phyloP scores from a whole-genome alignment of 2,888 invertebrate species.

The Periphyllus acericola region DNA sequence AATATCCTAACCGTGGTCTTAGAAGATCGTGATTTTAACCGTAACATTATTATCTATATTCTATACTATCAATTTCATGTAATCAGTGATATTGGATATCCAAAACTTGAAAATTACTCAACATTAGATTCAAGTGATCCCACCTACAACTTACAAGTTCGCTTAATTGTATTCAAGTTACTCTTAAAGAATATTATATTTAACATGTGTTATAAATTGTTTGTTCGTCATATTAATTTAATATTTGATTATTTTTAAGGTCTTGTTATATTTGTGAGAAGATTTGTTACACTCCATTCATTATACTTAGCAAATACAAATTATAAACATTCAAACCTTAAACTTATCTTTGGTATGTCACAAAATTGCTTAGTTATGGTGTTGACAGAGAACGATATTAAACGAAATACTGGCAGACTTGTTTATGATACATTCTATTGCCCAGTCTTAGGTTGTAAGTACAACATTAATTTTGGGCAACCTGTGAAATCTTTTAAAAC shows the following conservation, averaged over 20 bases:
- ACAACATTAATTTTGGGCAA: constrained; percentile 10
- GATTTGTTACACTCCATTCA: too few species aligned
- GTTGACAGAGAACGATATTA: background rate
- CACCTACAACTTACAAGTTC: too few species aligned
- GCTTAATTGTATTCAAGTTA: too few species aligned
- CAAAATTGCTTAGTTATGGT: constrained; percentile 19
- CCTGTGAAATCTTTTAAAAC: constrained; percentile 27
- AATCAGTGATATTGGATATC: too few species aligned
- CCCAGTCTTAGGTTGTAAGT: constrained; percentile 37
- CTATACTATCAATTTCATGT: too few species aligned
- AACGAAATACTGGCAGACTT: background rate
- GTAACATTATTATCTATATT: too few species aligned
- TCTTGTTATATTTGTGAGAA: background rate
- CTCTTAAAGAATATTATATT: too few species aligned
- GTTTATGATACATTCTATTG: constrained; percentile 28
- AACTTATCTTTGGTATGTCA: background rate
- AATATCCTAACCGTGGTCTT: too few species aligned
- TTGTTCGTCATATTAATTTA: background rate
- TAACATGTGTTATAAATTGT: background rate
- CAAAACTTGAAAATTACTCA: too few species aligned
- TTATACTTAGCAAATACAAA: too few species aligned
- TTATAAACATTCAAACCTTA: background rate
- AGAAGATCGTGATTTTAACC: too few species aligned
- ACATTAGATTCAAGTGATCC: too few species aligned
- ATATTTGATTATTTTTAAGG: background rate